A percentile compares a stretch with the other conserved stretches of the same genome.
Evolutionary conservation across 2,797 vertebrate species (phyloP).

Genomic region (Acridotheres tristis): DNA sequence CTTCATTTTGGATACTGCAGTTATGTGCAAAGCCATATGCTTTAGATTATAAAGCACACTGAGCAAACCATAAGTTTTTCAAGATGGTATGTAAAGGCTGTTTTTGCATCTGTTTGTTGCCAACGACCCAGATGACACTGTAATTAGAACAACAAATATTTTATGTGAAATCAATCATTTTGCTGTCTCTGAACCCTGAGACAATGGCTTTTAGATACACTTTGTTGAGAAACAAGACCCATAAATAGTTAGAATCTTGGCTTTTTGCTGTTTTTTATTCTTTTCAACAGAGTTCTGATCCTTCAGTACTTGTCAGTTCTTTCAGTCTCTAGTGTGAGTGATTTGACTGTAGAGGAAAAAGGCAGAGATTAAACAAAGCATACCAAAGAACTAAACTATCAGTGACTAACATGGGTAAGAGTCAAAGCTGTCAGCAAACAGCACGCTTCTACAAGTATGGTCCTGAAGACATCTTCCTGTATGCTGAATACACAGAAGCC

Average conservation of each 20-base stretch:
- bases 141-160: slow-evolving; percentile 86
- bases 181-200: slow-evolving; percentile 70
- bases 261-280: slow-evolving; percentile 18
- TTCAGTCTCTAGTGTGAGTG: slow-evolving; percentile 49
- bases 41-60: slow-evolving; percentile 81
- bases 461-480: neutral
- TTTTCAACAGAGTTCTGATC: slow-evolving; percentile 21
- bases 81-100: slow-evolving; percentile 80
- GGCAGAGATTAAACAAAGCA: slow-evolving; percentile 42
- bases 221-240: slow-evolving; percentile 66
- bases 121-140: slow-evolving; percentile 84
- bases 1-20: slow-evolving; percentile 78
- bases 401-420: neutral
- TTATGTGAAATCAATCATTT: slow-evolving; percentile 77
- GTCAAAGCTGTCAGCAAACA: slow-evolving; percentile 30
- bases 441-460: neutral
- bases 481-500: neutral
- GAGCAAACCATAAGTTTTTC: slow-evolving; percentile 78
- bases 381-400: neutral
- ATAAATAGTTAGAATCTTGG: slow-evolving; percentile 62
- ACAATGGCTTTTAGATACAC: slow-evolving; percentile 73
- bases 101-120: slow-evolving; percentile 85
- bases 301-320: slow-evolving; percentile 57
- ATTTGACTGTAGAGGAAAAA: slow-evolving; percentile 24
- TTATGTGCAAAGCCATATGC: slow-evolving; percentile 81